These are phyloP conservation scores for Megathymus violae DNA, from an alignment of 1,140 invertebrate genomes.

Conservation along the genomic window DNA sequence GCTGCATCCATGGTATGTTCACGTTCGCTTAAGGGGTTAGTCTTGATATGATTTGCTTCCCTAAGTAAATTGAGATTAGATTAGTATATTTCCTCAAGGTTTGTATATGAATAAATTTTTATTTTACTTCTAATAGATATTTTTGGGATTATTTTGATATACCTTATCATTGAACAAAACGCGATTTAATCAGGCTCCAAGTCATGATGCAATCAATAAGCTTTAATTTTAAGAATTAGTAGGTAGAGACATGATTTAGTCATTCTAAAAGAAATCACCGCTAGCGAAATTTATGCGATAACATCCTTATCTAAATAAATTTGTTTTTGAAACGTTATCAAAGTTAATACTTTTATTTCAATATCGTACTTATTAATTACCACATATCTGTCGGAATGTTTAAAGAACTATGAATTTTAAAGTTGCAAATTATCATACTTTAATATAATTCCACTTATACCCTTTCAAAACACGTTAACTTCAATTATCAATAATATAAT, in stretches of 20 bases:
- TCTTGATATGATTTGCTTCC: slow-evolving; percentile 72
- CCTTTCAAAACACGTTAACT: slow-evolving; percentile 7
- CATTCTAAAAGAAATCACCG: slow-evolving; percentile 67
- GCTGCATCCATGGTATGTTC: slow-evolving; percentile 76
- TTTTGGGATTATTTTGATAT: too few relatives aligned
- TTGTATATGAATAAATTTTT: too few relatives aligned
- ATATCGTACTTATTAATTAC: slow-evolving; percentile 57
- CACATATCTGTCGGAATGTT: slow-evolving; percentile 53
- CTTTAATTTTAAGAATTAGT: slow-evolving; percentile 21
- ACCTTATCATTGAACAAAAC: too few relatives aligned
- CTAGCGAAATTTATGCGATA: slow-evolving; percentile 52
- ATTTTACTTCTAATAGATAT: too few relatives aligned
- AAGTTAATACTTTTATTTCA: slow-evolving; percentile 53
- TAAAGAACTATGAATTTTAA: slow-evolving; percentile 32
- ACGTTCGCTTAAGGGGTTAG: slow-evolving; percentile 72
- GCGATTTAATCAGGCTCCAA: slow-evolving; percentile 16
- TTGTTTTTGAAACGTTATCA: too few relatives aligned
- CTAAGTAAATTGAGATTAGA: slow-evolving; percentile 52
- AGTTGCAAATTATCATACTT: slow-evolving; percentile 15
- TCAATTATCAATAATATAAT: too few relatives aligned
- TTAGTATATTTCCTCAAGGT: too few relatives aligned
- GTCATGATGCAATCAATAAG: slow-evolving; percentile 27
- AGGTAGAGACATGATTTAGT: slow-evolving; percentile 49
- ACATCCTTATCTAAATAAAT: slow-evolving; percentile 58
- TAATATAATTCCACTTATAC: slow-evolving; percentile 1